phyloP scores from a whole-genome alignment of 2,113 vertebrate species.

The Siphamia tubifer region DNA sequence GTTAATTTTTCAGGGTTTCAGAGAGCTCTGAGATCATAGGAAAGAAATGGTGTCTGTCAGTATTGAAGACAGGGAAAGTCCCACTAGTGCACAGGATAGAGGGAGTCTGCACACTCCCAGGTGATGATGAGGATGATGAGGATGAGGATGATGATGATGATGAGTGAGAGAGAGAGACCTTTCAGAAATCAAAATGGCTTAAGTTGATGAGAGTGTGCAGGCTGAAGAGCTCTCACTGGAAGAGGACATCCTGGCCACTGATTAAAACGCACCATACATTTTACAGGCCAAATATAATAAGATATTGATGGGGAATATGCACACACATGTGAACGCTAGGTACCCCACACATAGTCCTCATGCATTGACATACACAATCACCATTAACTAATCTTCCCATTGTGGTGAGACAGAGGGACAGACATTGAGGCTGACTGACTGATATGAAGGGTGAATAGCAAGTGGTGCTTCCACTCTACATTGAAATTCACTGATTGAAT shows the following conservation, averaged over 20 bases:
- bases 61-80: background rate
- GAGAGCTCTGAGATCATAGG: slow-evolving; percentile 15
- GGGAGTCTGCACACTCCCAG: background rate
- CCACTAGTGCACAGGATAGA: background rate
- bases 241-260: background rate
- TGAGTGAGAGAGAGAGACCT: too few species aligned
- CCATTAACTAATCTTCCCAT: slow-evolving; percentile 39
- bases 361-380: background rate
- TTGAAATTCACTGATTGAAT: slow-evolving; percentile 61
- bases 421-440: slow-evolving; percentile 56
- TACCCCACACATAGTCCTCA: background rate
- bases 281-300: background rate
- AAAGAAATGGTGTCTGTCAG: background rate
- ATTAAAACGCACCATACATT: slow-evolving; percentile 17
- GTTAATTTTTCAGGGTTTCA: background rate
- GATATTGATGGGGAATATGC: background rate
- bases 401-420: slow-evolving; percentile 44
- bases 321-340: background rate
- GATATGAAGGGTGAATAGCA: slow-evolving; percentile 63
- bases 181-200: slow-evolving; percentile 27
- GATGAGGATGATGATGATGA: too few species aligned
- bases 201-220: slow-evolving; percentile 13
- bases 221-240: background rate
- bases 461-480: slow-evolving; percentile 41
- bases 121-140: too few species aligned